These are phyloP conservation scores for Lytechinus variegatus DNA, from an alignment of 35 echinoderm and acorn worm genomes.

Conservation along the genomic window DNA sequence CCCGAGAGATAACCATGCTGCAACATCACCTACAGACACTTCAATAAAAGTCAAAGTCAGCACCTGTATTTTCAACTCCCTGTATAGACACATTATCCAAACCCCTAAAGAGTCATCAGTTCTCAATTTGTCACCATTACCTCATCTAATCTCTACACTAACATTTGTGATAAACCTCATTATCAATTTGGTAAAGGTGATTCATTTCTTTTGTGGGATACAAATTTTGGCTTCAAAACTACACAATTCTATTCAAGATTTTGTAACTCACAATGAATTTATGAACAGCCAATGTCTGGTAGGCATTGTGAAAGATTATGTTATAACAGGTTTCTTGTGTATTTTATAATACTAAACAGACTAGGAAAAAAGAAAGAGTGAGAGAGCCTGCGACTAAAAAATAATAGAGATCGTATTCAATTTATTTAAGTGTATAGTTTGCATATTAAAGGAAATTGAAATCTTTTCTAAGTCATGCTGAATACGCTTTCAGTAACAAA, in stretches of 20 bases:
- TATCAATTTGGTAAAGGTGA: neutral
- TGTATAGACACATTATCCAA: neutral
- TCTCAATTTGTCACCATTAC: constrained; percentile 12
- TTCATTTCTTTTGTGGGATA: neutral
- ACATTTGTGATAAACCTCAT: constrained; percentile 2
- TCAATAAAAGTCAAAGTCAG: neutral
- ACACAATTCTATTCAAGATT: neutral
- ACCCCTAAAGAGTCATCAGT: neutral
- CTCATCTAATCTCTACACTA: neutral
- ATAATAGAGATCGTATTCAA: no score
- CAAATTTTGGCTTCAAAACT: neutral
- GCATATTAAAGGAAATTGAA: no score
- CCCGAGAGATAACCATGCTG: neutral
- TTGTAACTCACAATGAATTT: neutral
- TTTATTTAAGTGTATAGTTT: no score
- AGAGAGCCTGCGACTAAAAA: no score
- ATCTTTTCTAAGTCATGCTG: no score
- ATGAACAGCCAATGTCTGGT: neutral
- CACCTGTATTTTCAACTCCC: neutral
- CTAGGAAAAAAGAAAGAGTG: neutral
- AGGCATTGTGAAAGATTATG: neutral
- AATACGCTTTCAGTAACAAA: no score
- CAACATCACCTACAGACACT: constrained; percentile 9
- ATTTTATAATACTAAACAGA: neutral
- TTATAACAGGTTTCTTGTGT: neutral